Evolutionary conservation across 2,888 invertebrate genomes (phyloP).

Genomic region (Erpobdella octoculata): DNA sequence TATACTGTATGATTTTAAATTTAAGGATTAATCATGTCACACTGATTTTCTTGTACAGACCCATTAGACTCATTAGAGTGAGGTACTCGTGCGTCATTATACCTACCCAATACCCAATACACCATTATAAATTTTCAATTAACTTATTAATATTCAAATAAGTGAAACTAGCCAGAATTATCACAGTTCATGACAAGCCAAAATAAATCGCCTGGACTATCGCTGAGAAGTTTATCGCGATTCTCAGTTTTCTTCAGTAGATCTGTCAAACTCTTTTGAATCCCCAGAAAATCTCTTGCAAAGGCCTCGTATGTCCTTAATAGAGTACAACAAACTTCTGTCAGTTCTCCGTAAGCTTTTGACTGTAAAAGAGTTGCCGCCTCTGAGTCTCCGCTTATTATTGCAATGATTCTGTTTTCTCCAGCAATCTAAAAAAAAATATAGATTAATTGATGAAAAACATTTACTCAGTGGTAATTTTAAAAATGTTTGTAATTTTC

Average conservation of each 20-base stretch:
- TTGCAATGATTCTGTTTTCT: conserved; percentile 9
- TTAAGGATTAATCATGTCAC: too few species aligned
- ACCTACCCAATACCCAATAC: too few species aligned
- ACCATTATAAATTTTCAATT: too few species aligned
- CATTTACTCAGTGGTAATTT: too few species aligned
- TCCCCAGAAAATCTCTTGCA: not conserved
- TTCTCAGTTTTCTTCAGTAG: not conserved
- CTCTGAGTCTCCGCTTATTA: conserved; percentile 1
- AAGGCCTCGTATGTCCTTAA: conserved; percentile 4
- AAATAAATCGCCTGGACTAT: not conserved
- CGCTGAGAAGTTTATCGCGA: not conserved
- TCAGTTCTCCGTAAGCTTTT: conserved; percentile 15
- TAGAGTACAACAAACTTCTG: not conserved
- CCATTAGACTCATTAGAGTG: too few species aligned
- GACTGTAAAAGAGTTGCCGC: conserved; percentile 9
- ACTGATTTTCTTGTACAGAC: too few species aligned
- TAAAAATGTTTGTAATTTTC: too few species aligned
- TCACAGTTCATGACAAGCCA: not conserved
- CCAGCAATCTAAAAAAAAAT: not conserved
- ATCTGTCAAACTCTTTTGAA: not conserved
- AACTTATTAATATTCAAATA: too few species aligned
- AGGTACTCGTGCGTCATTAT: too few species aligned
- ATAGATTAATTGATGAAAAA: not conserved
- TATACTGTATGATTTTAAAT: too few species aligned
- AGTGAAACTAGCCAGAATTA: too few species aligned